Percentiles rank a stretch among this genome's conserved stretches.
Conservation (phyloP, 2,113 vertebrate genomes). For the Meleagris gallopavo region DNA sequence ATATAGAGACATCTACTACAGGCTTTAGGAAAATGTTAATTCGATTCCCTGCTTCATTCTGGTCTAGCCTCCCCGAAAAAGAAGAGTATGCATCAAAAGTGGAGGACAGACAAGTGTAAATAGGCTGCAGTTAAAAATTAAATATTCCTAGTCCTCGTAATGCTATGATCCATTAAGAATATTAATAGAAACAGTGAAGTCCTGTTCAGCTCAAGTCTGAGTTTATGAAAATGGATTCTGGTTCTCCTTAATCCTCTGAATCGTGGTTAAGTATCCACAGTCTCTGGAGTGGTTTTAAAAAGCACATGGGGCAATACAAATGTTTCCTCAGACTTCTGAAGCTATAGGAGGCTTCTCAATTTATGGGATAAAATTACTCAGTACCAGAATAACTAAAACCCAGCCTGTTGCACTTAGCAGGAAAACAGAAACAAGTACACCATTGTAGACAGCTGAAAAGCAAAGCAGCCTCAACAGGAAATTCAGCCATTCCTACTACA, state of each 20-base stretch:
- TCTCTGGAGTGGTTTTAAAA: neutral
- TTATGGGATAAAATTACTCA: neutral
- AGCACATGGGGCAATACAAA: neutral
- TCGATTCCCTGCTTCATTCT: neutral
- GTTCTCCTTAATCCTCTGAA: neutral
- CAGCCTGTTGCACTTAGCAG: neutral
- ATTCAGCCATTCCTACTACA: neutral
- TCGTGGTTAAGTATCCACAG: neutral
- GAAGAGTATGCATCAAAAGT: neutral
- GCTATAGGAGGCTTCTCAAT: neutral
- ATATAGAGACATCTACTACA: neutral
- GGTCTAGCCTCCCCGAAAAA: neutral
- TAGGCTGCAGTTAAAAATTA: neutral
- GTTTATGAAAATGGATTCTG: neutral
- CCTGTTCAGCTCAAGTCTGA: neutral
- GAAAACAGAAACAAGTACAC: conserved; percentile 6
- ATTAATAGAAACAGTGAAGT: neutral
- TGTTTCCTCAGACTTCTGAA: neutral
- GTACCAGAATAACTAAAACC: neutral
- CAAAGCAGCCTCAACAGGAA: neutral
- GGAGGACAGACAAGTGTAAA: neutral
- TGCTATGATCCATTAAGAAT: neutral
- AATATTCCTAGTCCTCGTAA: neutral
- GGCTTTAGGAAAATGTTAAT: neutral
- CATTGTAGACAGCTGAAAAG: neutral